Evolutionary conservation across 2,113 vertebrate species (phyloP), one percentile per base, ranked within the genome.

Genomic region (Mixornis gularis): DNA sequence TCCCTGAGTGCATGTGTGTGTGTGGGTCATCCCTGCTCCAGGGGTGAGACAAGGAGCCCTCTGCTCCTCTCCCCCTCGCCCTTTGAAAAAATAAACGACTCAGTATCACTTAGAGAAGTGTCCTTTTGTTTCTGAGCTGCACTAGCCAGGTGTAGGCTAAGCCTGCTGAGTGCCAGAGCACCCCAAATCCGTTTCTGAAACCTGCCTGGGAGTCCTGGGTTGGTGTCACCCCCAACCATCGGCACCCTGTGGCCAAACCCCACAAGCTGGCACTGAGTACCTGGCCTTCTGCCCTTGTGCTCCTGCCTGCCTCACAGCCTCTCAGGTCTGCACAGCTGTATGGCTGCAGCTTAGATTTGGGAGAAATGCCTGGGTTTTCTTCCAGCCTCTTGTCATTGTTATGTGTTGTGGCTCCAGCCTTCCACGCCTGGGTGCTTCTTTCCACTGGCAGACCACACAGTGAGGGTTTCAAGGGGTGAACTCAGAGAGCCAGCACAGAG

Each of bases 11-110:
- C 81, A 70, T 80, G 69, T 40, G 10, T 11, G 25, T 32, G 44
- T 60, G 79, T 56, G 60, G 6, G 62, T 59, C 55, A 30, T 29
- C 25, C 12, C 55, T 69, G 41, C 73, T 80, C 69, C 1, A 1
- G 53, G 46, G 15, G 7, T 1, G 15, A 43, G 60, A 52, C 1
- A 43, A 18, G 43, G 22, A 90, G 29, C 21, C 40, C 60, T 55
- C 79, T 65, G n/a, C 49, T 52, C 44, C 79, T 78, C 40, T 34
- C 3, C 13, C 27, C 17, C 15, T 9, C 0, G 4, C 30, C 48
- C 63, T 55, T 48, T 76, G 65, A 53, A 79, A 85, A 80, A 97
- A 96, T 96, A 96, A 97, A 97, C 46, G 17, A 34, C 36, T 63
- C 13, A 1, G 5, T 44, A n/a, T 36, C 2, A 3, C 83, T 55